phyloP scores from a whole-genome alignment of 2,888 invertebrate genomes.

The Apamea anceps region DNA sequence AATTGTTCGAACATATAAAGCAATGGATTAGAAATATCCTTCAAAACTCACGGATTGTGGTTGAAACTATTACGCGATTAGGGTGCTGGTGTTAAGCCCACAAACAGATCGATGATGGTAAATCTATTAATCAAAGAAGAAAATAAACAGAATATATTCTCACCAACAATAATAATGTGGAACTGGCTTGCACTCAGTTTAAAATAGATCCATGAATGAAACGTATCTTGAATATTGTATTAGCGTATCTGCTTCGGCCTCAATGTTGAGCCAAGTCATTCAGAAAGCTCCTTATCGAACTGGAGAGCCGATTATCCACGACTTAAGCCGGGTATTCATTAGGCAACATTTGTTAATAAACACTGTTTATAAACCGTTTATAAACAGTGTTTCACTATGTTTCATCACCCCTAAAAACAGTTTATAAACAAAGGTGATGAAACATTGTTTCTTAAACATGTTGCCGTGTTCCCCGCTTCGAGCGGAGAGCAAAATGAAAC shows the following conservation, averaged over 20 bases:
- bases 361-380: too few species aligned
- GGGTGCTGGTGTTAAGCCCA: background rate
- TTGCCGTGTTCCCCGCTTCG: too few species aligned
- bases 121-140: background rate
- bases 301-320: slow-evolving; percentile 11
- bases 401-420: too few species aligned
- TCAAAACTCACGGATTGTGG: background rate
- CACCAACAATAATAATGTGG: background rate
- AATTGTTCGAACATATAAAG: background rate
- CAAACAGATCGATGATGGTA: background rate
- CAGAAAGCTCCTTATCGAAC: slow-evolving; percentile 9
- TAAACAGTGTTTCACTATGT: too few species aligned
- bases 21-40: background rate
- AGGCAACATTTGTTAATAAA: too few species aligned
- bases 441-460: too few species aligned
- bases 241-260: slow-evolving; percentile 18
- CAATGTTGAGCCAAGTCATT: slow-evolving; percentile 51
- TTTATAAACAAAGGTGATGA: too few species aligned
- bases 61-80: background rate
- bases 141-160: slow-evolving; percentile 7
- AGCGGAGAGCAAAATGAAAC: too few species aligned
- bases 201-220: slow-evolving; percentile 56
- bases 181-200: slow-evolving; percentile 10
- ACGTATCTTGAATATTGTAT: slow-evolving; percentile 32
- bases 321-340: too few species aligned